Evolutionary conservation across 2,113 vertebrate species (phyloP), one percentile per base, ranked within the genome.

Genomic region (Anhinga rufa): DNA sequence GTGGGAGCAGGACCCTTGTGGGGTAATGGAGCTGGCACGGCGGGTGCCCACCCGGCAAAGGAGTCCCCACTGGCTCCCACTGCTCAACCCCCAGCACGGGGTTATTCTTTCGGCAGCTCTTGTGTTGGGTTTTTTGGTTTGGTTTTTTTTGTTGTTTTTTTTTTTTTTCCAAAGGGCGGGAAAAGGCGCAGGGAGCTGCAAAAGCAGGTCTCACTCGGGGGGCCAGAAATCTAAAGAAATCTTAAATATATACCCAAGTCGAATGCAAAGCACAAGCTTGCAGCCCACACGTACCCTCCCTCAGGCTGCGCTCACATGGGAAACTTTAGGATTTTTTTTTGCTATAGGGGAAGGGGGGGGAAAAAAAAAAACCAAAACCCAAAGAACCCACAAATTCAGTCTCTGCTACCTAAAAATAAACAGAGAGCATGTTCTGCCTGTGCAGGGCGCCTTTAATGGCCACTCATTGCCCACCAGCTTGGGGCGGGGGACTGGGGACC

Each of bases 251-350:
- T 57, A 58, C 79, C n/a, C n/a, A 1, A 89, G 96, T 46, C 20
- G 18, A 97, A 97, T 80, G 92, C 92, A 96, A 92, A 95, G 95
- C 92, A 95, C 94, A 92, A 86, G 93, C 91, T 36, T 14, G 9
- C 97, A 96, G 94, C 94, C 97, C 95, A 97, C 97, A 92, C 75
- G 10, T 64, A 92, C 91, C 94, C 95, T 94, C 95, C 95, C 88
- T 94, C 81, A 0, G 92, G 82, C 94, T 94, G 82, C 2, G 0
- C 77, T 84, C 6, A 10, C 84, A 91, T 66, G 84, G 91, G 88
- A 84, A 92, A 92, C 88, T 95, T 95, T 22, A 92, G 90, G 91
- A 68, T 90, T 91, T 82, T 87, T 87, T 40, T 95, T 87, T 93
- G 89, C 94, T 72, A 44, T 20, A 84, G 91, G 79, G 70, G 46